Conservation (phyloP, 2,113 vertebrate genomes). For the Caranx ignobilis region DNA sequence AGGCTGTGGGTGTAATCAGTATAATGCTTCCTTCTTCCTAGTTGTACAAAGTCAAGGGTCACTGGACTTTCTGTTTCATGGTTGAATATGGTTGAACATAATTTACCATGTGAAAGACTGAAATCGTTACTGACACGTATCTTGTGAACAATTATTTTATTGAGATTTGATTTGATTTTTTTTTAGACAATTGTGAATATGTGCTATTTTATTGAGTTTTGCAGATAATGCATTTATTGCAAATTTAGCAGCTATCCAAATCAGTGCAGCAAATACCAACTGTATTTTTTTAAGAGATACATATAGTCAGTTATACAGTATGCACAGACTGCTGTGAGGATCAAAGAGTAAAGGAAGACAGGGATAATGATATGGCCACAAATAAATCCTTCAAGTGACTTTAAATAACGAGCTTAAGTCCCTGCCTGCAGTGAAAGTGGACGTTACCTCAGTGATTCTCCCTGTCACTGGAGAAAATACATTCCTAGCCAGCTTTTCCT, state of each 20-base stretch:
- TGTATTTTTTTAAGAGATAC: not conserved
- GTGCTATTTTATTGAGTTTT: not conserved
- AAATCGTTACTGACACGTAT: not conserved
- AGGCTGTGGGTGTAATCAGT: slow-evolving; percentile 8
- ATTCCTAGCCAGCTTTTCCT: slow-evolving; percentile 37
- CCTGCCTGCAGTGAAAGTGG: slow-evolving; percentile 64
- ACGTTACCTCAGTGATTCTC: slow-evolving; percentile 58
- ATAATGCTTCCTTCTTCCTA: not conserved
- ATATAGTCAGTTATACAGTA: not conserved
- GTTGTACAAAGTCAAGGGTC: not conserved
- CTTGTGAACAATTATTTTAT: not conserved
- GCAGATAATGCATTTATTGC: not conserved
- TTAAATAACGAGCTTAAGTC: slow-evolving; percentile 80
- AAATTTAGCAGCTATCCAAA: slow-evolving; percentile 18
- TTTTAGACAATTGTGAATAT: not conserved
- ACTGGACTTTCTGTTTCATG: not conserved
- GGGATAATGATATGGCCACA: slow-evolving; percentile 63
- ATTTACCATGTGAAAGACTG: not conserved
- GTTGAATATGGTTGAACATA: not conserved
- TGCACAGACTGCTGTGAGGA: slow-evolving; percentile 36
- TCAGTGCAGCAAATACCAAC: not conserved
- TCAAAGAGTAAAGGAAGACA: slow-evolving; percentile 69
- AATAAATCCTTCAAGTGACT: slow-evolving; percentile 73
- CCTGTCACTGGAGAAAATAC: slow-evolving; percentile 41
- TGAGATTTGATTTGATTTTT: not conserved